Evolutionary conservation across 2,888 invertebrate genomes (phyloP), one percentile per base, ranked within the genome.

Genomic region (Caenorhabditis sp.): DNA sequence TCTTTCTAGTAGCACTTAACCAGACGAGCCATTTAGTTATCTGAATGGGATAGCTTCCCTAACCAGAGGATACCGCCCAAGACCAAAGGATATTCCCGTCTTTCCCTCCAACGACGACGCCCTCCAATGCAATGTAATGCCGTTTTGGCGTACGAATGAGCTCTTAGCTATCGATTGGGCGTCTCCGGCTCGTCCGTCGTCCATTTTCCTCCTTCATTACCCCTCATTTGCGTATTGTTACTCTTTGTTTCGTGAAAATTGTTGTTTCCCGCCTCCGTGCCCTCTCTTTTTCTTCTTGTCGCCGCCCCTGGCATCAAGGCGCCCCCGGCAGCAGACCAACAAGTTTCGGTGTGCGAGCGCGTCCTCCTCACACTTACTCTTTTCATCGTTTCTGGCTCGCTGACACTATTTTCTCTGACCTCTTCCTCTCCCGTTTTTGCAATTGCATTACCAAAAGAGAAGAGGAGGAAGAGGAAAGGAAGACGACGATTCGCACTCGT

Each of bases 381-480:
- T 40, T n/a, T 24, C 22, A 5, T 18, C 26, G 15, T 37, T 11
- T n/a, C 56, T n/a, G 44, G 60, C 67, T 76, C 67, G 61, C 67
- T 76, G 76, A 76, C 76, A 74, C 60, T 74, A 37, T 64, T 71
- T 58, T 74, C 74, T 76, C 76, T 76, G 67, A 67, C 76, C 67
- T 76, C 76, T 61, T 74, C 60, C 60, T n/a, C n/a, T n/a, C 61
- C 40, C 56, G 47, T 67, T 44, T 74, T 50, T 50, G 44, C 76
- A 76, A 76, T 76, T 76, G 76, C 74, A 74, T 74, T 74, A 74
- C 74, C 67, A 76, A 50, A 76, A 72, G 56, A 53, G 61, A 64
- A 62, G 32, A 72, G 55, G 50, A 35, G 37, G 61, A 61, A 50
- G 50, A 67, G 44, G 28, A 26, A 50, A 51, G 26, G 50, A 40